These are phyloP conservation scores for Synergus gifuensis DNA, from an alignment of 2,888 invertebrate genomes.

Conservation along the genomic window DNA sequence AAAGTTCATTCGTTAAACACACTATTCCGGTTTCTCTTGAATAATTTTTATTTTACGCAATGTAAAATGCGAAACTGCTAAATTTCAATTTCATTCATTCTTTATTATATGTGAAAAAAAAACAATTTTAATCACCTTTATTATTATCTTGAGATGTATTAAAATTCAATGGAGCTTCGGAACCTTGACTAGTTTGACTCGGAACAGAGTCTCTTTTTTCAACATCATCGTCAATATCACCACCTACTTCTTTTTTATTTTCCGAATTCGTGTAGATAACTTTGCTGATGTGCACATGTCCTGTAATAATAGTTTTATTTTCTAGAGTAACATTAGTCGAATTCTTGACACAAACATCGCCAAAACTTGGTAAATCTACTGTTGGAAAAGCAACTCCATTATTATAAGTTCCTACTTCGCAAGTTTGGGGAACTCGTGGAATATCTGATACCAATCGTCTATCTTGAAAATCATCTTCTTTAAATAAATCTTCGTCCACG, in stretches of 20 bases:
- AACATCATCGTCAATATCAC: background rate
- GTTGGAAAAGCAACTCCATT: constrained; percentile 63
- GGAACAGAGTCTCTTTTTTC: constrained; percentile 15
- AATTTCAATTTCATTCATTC: too few relatives aligned
- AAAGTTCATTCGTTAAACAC: too few relatives aligned
- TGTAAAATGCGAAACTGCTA: too few relatives aligned
- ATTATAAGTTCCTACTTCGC: constrained; percentile 52
- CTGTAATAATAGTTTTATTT: constrained; percentile 87
- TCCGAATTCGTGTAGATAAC: constrained; percentile 79
- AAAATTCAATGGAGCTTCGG: constrained; percentile 40
- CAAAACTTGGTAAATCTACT: constrained; percentile 78
- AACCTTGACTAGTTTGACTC: constrained; percentile 42
- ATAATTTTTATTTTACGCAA: too few relatives aligned
- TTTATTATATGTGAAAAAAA: background rate
- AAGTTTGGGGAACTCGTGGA: constrained; percentile 52
- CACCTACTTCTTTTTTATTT: background rate
- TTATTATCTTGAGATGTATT: constrained; percentile 26
- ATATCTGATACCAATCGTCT: constrained; percentile 43
- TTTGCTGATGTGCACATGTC: constrained; percentile 88
- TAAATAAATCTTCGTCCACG: constrained; percentile 56
- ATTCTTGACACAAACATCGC: constrained; percentile 83
- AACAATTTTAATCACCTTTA: constrained; percentile 10
- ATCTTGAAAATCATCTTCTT: constrained; percentile 47
- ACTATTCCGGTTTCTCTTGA: too few relatives aligned
- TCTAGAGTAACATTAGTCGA: constrained; percentile 88